Percentiles rank a stretch among this genome's conserved stretches.
Conservation (phyloP, 2,797 vertebrate species). For the Danio kyathit region DNA sequence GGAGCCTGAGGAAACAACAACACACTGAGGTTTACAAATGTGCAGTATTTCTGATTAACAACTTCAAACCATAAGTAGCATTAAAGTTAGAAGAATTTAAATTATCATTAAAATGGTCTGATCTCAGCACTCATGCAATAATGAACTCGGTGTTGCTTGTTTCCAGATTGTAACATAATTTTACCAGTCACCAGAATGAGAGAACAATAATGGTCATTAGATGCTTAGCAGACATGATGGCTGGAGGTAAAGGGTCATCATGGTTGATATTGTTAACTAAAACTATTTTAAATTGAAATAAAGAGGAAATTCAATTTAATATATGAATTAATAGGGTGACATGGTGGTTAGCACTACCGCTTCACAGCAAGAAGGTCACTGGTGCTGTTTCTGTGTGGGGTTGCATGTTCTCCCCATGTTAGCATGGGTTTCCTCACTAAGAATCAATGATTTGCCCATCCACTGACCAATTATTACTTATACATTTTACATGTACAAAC, state of each 20-base stretch:
- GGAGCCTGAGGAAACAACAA: constrained; percentile 77
- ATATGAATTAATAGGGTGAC: too few relatives aligned
- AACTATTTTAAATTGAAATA: background rate
- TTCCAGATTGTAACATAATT: background rate
- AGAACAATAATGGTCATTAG: background rate
- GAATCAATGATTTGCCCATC: too few relatives aligned
- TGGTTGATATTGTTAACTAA: background rate
- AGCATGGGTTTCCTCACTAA: too few relatives aligned
- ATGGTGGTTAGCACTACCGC: too few relatives aligned
- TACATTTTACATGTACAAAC: too few relatives aligned
- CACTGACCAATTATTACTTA: too few relatives aligned
- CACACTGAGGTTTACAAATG: background rate
- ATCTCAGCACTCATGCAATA: too few relatives aligned
- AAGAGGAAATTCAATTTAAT: background rate
- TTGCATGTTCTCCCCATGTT: too few relatives aligned
- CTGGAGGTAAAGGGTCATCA: background rate
- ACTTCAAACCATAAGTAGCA: background rate
- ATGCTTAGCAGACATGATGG: background rate
- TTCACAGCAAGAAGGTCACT: too few relatives aligned
- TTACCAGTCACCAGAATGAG: background rate
- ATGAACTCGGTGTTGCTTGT: constrained; percentile 2
- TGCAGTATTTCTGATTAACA: background rate
- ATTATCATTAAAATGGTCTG: background rate
- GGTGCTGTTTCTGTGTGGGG: too few relatives aligned
- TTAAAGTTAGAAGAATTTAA: background rate